Evolutionary conservation across 1,140 invertebrate species (phyloP), one percentile per base, ranked within the genome.

Genomic region (Scylla paramamosain): DNA sequence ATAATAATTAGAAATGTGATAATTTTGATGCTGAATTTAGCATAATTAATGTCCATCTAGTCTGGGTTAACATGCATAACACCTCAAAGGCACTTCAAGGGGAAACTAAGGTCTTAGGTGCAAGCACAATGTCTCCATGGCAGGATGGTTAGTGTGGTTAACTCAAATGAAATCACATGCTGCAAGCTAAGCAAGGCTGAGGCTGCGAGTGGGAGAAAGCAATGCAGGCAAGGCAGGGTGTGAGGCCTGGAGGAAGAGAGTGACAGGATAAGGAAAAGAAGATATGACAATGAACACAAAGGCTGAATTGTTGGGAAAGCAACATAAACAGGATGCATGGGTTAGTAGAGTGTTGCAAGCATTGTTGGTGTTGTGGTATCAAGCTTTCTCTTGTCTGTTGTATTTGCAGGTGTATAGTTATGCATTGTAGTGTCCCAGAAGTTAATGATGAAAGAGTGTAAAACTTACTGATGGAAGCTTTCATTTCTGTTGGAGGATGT

Each of bases 41-140:
- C 67, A 77, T n/a, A 39, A 6, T 77, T n/a, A 77, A n/a, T 25
- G 67, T 77, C 25, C 67, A 77, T 77, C 67, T 77, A 77, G 67
- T 77, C 67, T 77, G 67, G 67, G 67, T 77, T 77, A 77, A n/a
- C 67, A 77, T 77, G 67, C 67, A 77, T 77, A 77, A 77, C 67
- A 77, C 67, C 67, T 77, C 67, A n/a, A n/a, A n/a, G 67, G 67
- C 6, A n/a, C 67, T 77, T 77, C 20, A n/a, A 77, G 20, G 20
- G 6, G n/a, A n/a, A n/a, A n/a, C 0, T n/a, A n/a, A 77, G 1
- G 67, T 77, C n/a, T 3, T n/a, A 77, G 16, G 20, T n/a, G 67
- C 20, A n/a, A 77, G 67, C 20, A 20, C 67, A 25, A 77, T n/a
- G 25, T 77, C 67, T 77, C 67, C n/a, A n/a, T n/a, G 67, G 67